Conservation (phyloP, 1,140 invertebrate genomes). For the Drosophila prosaltans region DNA sequence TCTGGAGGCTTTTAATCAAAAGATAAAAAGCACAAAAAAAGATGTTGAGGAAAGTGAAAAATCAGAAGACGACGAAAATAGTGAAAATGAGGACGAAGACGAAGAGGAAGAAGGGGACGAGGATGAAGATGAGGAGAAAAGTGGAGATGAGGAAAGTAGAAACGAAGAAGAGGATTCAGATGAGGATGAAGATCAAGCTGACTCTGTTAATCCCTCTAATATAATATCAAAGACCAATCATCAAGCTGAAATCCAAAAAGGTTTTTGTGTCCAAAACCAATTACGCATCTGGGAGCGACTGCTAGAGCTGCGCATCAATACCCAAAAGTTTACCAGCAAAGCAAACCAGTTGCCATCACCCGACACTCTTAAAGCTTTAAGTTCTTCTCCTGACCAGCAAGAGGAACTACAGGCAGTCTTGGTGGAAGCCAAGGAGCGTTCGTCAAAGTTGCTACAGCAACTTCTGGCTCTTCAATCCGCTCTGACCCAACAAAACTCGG, state of each 20-base stretch:
- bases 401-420: conserved; percentile 84
- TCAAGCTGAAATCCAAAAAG: conserved; percentile 88
- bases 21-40: not conserved
- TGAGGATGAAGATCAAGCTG: conserved; percentile 57
- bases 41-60: conserved; percentile 65
- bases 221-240: conserved; percentile 80
- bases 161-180: conserved; percentile 52
- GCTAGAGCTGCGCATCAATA: conserved; percentile 91
- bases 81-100: conserved; percentile 1
- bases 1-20: conserved; percentile 19
- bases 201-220: conserved; percentile 73
- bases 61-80: not conserved
- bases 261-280: conserved; percentile 90
- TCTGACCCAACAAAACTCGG: conserved; percentile 64
- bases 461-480: conserved; percentile 86
- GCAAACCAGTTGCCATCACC: conserved; percentile 91
- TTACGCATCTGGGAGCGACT: conserved; percentile 91
- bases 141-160: conserved; percentile 54
- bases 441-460: conserved; percentile 87
- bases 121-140: conserved; percentile 56
- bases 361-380: conserved; percentile 84
- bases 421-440: conserved; percentile 84
- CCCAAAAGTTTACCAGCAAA: conserved; percentile 90
- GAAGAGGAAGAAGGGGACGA: conserved; percentile 26
- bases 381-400: conserved; percentile 68